These are phyloP conservation scores for Pteromalus puparum DNA, from an alignment of 1,140 invertebrate species.

Conservation along the genomic window DNA sequence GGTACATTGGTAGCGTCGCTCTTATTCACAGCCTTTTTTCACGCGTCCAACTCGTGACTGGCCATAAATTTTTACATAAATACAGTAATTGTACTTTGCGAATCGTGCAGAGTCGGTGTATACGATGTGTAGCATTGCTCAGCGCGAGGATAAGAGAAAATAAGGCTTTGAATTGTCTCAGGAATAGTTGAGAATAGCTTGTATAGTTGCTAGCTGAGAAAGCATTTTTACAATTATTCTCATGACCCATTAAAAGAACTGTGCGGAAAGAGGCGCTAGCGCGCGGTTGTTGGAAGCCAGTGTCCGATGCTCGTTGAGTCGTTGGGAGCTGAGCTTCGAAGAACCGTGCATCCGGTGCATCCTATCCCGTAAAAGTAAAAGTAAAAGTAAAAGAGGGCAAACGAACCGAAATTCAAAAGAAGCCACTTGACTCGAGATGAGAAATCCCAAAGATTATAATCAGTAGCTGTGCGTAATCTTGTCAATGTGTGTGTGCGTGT, in stretches of 20 bases:
- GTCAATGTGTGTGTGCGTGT: slow-evolving; percentile 46
- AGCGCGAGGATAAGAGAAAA: neutral
- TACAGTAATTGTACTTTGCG: neutral
- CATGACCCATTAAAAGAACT: neutral
- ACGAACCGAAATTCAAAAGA: neutral
- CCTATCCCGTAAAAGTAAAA: too few relatives aligned
- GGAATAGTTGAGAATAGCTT: slow-evolving; percentile 7
- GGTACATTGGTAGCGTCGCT: neutral
- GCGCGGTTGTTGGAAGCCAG: neutral
- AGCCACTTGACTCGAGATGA: too few relatives aligned
- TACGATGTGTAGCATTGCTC: neutral
- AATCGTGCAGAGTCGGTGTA: too few relatives aligned
- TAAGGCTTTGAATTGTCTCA: slow-evolving; percentile 32
- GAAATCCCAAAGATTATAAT: too few relatives aligned
- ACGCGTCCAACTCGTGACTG: neutral
- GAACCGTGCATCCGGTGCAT: neutral
- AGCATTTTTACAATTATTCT: neutral
- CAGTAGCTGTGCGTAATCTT: slow-evolving; percentile 20
- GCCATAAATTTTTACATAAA: neutral
- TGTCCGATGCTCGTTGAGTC: too few relatives aligned
- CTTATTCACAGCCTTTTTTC: slow-evolving; percentile 41
- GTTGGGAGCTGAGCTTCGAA: too few relatives aligned
- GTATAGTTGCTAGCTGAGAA: neutral
- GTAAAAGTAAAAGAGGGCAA: too few relatives aligned
- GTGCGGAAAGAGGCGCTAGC: neutral